These are phyloP conservation scores for Hypolimnas misippus DNA, from an alignment of 2,888 invertebrate species.

Conservation along the genomic window DNA sequence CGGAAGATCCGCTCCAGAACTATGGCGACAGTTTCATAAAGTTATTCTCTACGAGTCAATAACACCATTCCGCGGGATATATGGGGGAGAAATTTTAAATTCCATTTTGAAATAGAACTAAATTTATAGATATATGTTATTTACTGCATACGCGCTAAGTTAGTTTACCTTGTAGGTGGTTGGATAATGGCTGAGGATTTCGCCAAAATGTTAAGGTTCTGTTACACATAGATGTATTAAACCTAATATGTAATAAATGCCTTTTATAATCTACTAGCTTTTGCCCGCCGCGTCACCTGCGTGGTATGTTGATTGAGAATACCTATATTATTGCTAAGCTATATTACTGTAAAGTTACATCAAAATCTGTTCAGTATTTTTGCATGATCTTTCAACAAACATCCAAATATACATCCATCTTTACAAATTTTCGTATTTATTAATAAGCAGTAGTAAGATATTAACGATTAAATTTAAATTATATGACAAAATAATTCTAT, in stretches of 20 bases:
- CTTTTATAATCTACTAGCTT: too few species aligned
- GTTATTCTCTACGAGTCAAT: slow-evolving; percentile 72
- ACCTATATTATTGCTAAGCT: too few species aligned
- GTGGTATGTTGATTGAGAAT: too few species aligned
- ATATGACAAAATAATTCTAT: too few species aligned
- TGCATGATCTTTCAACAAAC: too few species aligned
- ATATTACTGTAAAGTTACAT: too few species aligned
- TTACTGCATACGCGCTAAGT: slow-evolving; percentile 24
- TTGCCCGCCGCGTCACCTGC: too few species aligned
- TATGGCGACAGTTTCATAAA: slow-evolving; percentile 57
- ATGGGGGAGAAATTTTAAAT: slow-evolving; percentile 56
- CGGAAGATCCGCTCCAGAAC: slow-evolving; percentile 46
- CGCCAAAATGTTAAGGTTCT: slow-evolving; percentile 5
- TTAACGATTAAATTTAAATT: too few species aligned
- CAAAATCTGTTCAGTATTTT: too few species aligned
- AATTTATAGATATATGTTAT: slow-evolving; percentile 47
- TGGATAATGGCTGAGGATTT: slow-evolving; percentile 3
- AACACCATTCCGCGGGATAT: slow-evolving; percentile 71
- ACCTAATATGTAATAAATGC: neutral
- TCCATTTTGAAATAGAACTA: slow-evolving; percentile 47
- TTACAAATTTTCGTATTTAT: too few species aligned
- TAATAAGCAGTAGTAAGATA: too few species aligned
- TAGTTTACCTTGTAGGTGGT: slow-evolving; percentile 11
- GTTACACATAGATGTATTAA: neutral
- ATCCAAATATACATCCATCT: too few species aligned